Evolutionary conservation across 2,888 invertebrate species (phyloP).

Genomic region (Aporophyla lueneburgensis): DNA sequence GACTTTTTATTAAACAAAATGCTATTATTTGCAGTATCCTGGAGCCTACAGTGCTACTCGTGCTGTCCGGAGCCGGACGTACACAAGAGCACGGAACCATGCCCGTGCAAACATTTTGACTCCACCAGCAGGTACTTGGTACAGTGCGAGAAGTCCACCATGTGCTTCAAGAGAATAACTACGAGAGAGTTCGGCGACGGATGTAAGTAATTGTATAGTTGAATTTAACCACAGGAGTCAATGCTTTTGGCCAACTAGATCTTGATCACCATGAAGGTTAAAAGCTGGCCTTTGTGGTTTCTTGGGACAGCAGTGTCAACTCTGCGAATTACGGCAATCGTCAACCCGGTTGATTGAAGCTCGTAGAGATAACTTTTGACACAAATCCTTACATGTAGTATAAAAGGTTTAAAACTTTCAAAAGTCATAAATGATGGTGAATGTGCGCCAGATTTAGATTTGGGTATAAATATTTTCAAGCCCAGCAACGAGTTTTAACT

Average conservation of each 20-base stretch:
- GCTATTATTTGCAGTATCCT: conserved; percentile 75
- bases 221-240: too few species aligned
- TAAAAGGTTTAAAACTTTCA: background rate
- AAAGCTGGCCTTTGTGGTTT: background rate
- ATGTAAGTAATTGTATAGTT: too few species aligned
- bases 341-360: background rate
- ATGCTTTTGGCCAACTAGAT: background rate
- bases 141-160: conserved; percentile 94
- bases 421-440: background rate
- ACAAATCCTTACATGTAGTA: background rate
- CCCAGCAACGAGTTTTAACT: conserved; percentile 20
- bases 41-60: conserved; percentile 78
- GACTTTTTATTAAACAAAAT: background rate
- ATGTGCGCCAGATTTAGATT: conserved; percentile 18
- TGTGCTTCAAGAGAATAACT: conserved; percentile 94
- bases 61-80: conserved; percentile 73
- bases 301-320: background rate
- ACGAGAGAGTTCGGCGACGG: conserved; percentile 91
- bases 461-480: conserved; percentile 29
- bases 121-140: conserved; percentile 91
- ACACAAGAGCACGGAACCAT: conserved; percentile 13
- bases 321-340: background rate
- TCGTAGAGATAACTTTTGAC: background rate
- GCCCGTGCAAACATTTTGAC: conserved; percentile 93
- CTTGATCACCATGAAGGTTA: background rate